Conservation (phyloP, 2,888 invertebrate species). For the Ornithoptera priamus region DNA sequence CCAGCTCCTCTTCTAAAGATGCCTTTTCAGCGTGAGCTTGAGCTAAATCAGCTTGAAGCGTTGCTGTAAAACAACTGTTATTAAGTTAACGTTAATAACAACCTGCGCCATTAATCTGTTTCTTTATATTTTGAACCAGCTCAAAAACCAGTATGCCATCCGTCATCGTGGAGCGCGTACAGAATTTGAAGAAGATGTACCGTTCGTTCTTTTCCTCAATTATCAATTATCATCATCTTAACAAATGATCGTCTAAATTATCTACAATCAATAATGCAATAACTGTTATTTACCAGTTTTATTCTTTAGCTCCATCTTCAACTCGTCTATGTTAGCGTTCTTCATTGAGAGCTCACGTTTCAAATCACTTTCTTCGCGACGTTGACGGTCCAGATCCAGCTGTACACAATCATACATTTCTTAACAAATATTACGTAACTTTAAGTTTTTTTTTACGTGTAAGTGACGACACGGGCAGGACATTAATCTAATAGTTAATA, state of each 20-base stretch:
- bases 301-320: conserved; percentile 88
- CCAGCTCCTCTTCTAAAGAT: conserved; percentile 89
- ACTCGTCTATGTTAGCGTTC: conserved; percentile 86
- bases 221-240: too few species aligned
- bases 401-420: conserved; percentile 38
- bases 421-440: neutral
- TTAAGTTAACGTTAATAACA: too few species aligned
- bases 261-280: too few species aligned
- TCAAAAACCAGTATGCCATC: too few species aligned
- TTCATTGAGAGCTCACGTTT: conserved; percentile 89
- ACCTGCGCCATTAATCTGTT: too few species aligned
- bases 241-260: too few species aligned
- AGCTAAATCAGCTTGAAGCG: conserved; percentile 87
- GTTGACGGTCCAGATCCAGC: conserved; percentile 88
- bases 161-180: too few species aligned
- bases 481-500: too few species aligned
- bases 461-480: too few species aligned
- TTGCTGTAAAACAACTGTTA: conserved; percentile 68
- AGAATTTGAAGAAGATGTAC: too few species aligned
- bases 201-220: too few species aligned
- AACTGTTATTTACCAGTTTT: conserved; percentile 81
- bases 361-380: conserved; percentile 86
- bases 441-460: neutral
- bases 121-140: too few species aligned
- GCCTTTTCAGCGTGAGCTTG: conserved; percentile 89